These are phyloP conservation scores for Tetramorium parvispinum DNA, from an alignment of 1,140 invertebrate genomes.

Conservation along the genomic window DNA sequence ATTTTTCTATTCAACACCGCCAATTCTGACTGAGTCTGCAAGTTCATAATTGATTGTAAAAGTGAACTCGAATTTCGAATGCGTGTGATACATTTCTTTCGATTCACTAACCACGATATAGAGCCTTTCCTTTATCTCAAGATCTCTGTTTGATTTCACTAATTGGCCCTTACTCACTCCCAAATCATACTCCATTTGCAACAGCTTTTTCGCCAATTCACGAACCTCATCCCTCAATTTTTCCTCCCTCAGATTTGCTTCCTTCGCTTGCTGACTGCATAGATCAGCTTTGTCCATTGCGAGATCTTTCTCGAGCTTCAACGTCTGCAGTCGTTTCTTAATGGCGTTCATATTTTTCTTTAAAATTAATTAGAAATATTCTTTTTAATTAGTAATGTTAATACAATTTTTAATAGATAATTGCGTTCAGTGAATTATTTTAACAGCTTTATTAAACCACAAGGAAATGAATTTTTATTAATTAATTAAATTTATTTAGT, in stretches of 20 bases:
- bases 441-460: not conserved
- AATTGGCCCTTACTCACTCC: slow-evolving; percentile 88
- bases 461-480: not conserved
- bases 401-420: not conserved
- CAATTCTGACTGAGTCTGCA: slow-evolving; percentile 91
- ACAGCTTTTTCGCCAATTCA: slow-evolving; percentile 89
- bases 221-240: slow-evolving; percentile 90
- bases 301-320: slow-evolving; percentile 93
- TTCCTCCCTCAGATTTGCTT: slow-evolving; percentile 88
- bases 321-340: slow-evolving; percentile 93
- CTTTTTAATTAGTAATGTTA: not conserved
- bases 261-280: slow-evolving; percentile 90
- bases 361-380: slow-evolving; percentile 13
- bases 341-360: slow-evolving; percentile 90
- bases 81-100: not conserved
- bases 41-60: slow-evolving; percentile 13
- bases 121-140: slow-evolving; percentile 89
- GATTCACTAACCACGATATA: slow-evolving; percentile 86
- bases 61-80: not conserved
- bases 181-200: slow-evolving; percentile 89
- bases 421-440: not conserved
- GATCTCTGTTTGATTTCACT: slow-evolving; percentile 86
- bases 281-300: slow-evolving; percentile 91
- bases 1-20: slow-evolving; percentile 91
- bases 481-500: not conserved